These are phyloP conservation scores for Pitta sordida DNA, from an alignment of 2,113 vertebrate genomes.

Conservation along the genomic window DNA sequence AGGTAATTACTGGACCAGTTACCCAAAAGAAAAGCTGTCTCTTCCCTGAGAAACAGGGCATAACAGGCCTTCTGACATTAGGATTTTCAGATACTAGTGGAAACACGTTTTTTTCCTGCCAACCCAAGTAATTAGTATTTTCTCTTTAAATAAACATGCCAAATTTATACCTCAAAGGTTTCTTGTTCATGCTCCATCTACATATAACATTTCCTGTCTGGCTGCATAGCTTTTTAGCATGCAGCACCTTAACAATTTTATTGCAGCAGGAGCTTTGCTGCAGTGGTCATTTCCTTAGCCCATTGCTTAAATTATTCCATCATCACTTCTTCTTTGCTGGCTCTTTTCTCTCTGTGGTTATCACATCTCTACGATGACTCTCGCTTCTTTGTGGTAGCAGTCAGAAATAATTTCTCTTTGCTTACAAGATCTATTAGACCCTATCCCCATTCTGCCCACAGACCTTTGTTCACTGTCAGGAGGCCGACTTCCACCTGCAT, in stretches of 20 bases:
- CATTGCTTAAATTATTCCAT: neutral
- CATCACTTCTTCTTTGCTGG: neutral
- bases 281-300: neutral
- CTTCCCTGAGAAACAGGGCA: neutral
- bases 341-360: neutral
- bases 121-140: neutral
- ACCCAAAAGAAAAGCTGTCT: neutral
- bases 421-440: neutral
- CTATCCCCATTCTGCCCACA: constrained; percentile 27
- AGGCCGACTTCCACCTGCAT: constrained; percentile 12
- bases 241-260: neutral
- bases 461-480: neutral
- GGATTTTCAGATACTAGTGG: neutral
- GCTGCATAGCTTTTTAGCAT: neutral
- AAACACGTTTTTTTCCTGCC: neutral
- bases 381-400: neutral
- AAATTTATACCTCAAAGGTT: neutral
- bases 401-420: constrained; percentile 19
- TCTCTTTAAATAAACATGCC: neutral
- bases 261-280: constrained; percentile 6
- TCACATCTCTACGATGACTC: neutral
- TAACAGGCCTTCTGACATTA: neutral
- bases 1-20: neutral
- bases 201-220: neutral
- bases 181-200: neutral